A percentile compares a stretch with the other conserved stretches of the same genome.
These are phyloP conservation scores for Rhincodon typus DNA, from an alignment of 2,797 vertebrate species.

Conservation along the genomic window DNA sequence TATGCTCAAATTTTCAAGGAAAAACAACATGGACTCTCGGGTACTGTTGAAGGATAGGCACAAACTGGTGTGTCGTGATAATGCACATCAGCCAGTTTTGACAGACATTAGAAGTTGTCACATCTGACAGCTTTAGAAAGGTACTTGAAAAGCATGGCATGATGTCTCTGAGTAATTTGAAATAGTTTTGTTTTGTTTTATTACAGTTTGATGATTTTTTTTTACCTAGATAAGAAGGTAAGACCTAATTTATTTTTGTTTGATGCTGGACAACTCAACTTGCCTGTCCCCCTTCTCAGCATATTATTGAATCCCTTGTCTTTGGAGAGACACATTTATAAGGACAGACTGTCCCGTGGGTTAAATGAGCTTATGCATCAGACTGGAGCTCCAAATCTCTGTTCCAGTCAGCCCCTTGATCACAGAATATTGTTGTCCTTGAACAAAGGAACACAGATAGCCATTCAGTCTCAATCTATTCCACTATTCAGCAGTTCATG, in stretches of 20 bases:
- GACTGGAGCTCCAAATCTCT: neutral
- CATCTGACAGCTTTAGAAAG: constrained; percentile 13
- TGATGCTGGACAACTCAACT: neutral
- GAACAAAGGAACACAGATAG: neutral
- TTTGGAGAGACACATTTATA: neutral
- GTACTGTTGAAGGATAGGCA: neutral
- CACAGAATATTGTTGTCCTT: neutral
- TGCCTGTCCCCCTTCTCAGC: neutral
- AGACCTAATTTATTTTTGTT: neutral
- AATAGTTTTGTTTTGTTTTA: neutral
- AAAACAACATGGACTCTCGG: neutral
- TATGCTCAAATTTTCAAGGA: neutral
- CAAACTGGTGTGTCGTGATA: neutral
- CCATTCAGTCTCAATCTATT: neutral
- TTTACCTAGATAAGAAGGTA: neutral
- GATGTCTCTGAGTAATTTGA: neutral
- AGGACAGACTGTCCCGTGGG: neutral
- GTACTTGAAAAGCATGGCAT: neutral
- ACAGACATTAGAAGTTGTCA: constrained; percentile 10
- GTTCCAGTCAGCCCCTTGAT: neutral
- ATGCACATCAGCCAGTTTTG: neutral
- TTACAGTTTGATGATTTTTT: neutral
- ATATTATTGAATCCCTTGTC: neutral
- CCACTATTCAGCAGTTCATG: neutral
- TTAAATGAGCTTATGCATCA: neutral